Evolutionary conservation across 2,797 vertebrate genomes (phyloP).

Genomic region (Leptatherina wallacei): DNA sequence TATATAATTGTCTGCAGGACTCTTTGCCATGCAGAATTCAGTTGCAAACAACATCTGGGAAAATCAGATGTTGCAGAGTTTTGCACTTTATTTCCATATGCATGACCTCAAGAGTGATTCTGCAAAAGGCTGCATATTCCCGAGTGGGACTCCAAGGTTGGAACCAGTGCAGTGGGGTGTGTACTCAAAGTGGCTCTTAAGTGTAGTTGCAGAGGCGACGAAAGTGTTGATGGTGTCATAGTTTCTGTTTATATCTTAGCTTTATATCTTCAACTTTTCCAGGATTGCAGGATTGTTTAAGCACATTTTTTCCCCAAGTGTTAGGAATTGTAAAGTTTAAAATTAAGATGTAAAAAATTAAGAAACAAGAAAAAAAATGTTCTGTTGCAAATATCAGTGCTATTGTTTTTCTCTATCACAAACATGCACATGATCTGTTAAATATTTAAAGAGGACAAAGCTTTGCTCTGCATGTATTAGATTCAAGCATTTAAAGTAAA

Average conservation of each 20-base stretch:
- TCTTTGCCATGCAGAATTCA: slow-evolving; percentile 12
- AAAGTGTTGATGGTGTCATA: slow-evolving; percentile 39
- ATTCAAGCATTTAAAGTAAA: neutral
- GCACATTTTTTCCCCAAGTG: neutral
- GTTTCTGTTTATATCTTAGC: slow-evolving; percentile 27
- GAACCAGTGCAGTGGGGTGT: slow-evolving; percentile 20
- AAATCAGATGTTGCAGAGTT: slow-evolving; percentile 19
- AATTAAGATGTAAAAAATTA: neutral
- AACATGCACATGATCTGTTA: neutral
- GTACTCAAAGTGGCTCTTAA: slow-evolving; percentile 42
- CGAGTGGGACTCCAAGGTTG: slow-evolving; percentile 30
- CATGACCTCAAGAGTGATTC: slow-evolving; percentile 27
- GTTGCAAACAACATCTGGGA: slow-evolving; percentile 18
- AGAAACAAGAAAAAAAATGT: neutral
- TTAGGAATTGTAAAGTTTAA: neutral
- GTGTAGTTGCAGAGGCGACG: slow-evolving; percentile 44
- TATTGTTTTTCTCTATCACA: neutral
- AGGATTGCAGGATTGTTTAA: neutral
- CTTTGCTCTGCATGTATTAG: neutral
- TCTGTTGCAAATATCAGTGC: slow-evolving; percentile 3
- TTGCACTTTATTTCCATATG: slow-evolving; percentile 43
- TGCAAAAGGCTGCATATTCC: slow-evolving; percentile 33
- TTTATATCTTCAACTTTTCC: slow-evolving; percentile 33
- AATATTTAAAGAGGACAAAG: neutral
- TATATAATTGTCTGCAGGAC: neutral